These are phyloP conservation scores for Leptodactylus fallax DNA, from an alignment of 2,797 vertebrate genomes.

Conservation along the genomic window DNA sequence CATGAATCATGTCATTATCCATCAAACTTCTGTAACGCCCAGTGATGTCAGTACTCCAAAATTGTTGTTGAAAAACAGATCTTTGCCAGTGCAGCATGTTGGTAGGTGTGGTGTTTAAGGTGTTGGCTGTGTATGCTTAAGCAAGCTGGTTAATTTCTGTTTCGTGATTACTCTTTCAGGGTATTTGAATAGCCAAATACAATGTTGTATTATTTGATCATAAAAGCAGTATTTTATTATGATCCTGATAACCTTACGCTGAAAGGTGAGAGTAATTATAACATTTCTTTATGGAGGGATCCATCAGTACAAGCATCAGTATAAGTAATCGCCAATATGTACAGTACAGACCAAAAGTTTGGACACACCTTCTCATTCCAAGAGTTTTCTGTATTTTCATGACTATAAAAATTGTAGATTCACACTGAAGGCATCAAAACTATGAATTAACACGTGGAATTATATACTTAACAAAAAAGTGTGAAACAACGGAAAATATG, in stretches of 20 bases:
- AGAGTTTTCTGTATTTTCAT: too few species aligned
- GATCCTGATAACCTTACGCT: not conserved
- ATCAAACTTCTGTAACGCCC: constrained; percentile 30
- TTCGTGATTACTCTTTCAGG: constrained; percentile 9
- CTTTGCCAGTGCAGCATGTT: constrained; percentile 45
- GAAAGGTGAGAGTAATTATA: not conserved
- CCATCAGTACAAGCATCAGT: too few species aligned
- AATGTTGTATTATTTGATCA: not conserved
- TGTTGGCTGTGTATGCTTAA: constrained; percentile 51
- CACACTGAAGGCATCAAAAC: too few species aligned
- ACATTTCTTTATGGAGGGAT: not conserved
- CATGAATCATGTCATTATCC: constrained; percentile 35
- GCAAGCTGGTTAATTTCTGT: constrained; percentile 3
- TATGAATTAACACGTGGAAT: too few species aligned
- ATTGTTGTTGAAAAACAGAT: constrained; percentile 48
- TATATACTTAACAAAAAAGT: too few species aligned
- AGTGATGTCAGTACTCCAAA: constrained; percentile 45
- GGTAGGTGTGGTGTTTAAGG: constrained; percentile 57
- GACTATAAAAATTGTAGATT: too few species aligned
- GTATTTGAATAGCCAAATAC: not conserved
- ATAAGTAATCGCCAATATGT: too few species aligned
- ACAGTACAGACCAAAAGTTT: too few species aligned
- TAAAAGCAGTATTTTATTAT: not conserved
- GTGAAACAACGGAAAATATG: too few species aligned
- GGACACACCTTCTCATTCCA: too few species aligned